phyloP scores from a whole-genome alignment of 2,113 vertebrate genomes.

The Ranitomeya variabilis region DNA sequence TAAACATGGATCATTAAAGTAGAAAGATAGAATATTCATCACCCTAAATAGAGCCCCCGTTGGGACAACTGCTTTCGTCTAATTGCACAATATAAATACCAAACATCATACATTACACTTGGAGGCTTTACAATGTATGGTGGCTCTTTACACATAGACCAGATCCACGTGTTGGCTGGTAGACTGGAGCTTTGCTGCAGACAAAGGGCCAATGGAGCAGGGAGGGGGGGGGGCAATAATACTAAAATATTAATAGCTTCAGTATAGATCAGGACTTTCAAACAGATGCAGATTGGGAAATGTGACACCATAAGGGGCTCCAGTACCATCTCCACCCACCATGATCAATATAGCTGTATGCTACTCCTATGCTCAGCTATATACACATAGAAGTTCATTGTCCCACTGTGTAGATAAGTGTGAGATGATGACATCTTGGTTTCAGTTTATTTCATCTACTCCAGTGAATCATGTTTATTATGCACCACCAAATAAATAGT shows the following conservation, averaged over 20 bases:
- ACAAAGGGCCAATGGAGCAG: neutral
- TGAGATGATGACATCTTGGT: neutral
- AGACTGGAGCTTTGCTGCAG: neutral
- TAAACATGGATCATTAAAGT: conserved; percentile 80
- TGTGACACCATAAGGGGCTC: conserved; percentile 40
- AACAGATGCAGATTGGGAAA: conserved; percentile 43
- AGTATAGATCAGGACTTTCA: conserved; percentile 16
- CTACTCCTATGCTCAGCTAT: conserved; percentile 2
- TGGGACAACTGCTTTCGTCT: conserved; percentile 77
- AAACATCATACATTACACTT: conserved; percentile 68
- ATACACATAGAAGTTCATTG: conserved; percentile 3
- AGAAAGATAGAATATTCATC: conserved; percentile 79
- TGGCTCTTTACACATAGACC: neutral
- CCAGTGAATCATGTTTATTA: neutral
- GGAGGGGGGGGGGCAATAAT: neutral
- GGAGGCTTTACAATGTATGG: conserved; percentile 57
- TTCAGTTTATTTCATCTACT: conserved; percentile 7
- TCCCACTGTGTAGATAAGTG: neutral
- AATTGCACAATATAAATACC: conserved; percentile 77
- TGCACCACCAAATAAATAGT: neutral
- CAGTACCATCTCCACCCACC: neutral
- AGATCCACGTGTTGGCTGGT: conserved; percentile 29
- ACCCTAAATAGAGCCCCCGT: conserved; percentile 78
- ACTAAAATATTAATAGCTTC: conserved; percentile 53
- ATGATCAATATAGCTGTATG: conserved; percentile 32